Conservation (phyloP, 2,113 vertebrate species). For the Loxodonta africana region DNA sequence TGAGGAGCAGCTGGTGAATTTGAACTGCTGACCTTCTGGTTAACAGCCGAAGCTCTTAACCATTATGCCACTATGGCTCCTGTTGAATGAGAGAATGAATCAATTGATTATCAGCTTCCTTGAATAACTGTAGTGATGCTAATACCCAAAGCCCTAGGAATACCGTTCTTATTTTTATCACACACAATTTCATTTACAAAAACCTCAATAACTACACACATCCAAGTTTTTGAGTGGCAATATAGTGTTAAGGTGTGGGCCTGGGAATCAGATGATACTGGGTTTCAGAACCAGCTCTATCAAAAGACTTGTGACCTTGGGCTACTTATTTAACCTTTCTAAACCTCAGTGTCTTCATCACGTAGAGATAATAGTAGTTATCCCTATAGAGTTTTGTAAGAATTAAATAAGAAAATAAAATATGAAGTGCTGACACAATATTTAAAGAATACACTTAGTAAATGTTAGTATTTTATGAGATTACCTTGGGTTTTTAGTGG, state of each 20-base stretch:
- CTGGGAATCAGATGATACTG: background rate
- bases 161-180: background rate
- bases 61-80: too few species aligned
- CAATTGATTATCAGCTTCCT: background rate
- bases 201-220: background rate
- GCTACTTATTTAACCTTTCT: too few species aligned
- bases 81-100: background rate
- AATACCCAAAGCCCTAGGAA: background rate
- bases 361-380: too few species aligned
- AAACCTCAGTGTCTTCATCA: too few species aligned
- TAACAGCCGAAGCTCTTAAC: too few species aligned
- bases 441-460: background rate
- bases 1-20: too few species aligned
- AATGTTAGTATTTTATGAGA: background rate
- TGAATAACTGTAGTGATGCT: background rate
- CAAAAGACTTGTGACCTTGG: too few species aligned
- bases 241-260: background rate
- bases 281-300: background rate
- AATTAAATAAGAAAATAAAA: background rate
- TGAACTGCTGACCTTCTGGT: too few species aligned
- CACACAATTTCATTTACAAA: background rate
- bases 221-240: background rate
- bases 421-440: background rate
- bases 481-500: background rate
- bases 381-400: too few species aligned